These are phyloP conservation scores for Poeciliopsis retropinna DNA, from an alignment of 2,113 vertebrate species.

Conservation along the genomic window DNA sequence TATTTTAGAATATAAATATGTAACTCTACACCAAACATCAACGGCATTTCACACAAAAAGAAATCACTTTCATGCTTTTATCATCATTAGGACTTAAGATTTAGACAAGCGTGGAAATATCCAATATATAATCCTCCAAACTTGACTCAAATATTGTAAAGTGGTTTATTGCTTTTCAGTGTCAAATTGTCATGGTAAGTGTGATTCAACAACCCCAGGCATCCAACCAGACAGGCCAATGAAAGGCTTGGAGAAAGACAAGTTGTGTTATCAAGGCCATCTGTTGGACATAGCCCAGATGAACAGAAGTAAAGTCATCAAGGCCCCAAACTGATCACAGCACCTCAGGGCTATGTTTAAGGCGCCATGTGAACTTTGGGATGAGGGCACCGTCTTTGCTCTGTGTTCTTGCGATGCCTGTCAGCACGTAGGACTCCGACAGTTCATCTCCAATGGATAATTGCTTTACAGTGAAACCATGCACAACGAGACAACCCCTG, in stretches of 20 bases:
- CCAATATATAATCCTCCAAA: background rate
- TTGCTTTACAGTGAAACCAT: conserved; percentile 16
- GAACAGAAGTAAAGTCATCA: conserved; percentile 55
- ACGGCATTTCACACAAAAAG: no score
- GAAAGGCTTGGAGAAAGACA: conserved; percentile 42
- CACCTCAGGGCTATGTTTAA: conserved; percentile 46
- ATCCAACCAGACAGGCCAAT: conserved; percentile 28
- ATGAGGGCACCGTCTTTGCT: conserved; percentile 12
- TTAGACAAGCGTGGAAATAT: no score
- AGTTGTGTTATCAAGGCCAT: conserved; percentile 56
- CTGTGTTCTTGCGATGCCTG: conserved; percentile 46
- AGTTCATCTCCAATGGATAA: conserved; percentile 26
- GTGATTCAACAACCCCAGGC: conserved; percentile 35
- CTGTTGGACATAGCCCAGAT: conserved; percentile 61
- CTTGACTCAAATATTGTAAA: background rate
- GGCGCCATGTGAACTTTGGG: conserved; percentile 44
- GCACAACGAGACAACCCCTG: conserved; percentile 25
- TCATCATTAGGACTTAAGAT: no score
- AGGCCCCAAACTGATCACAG: conserved; percentile 52
- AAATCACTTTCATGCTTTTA: no score
- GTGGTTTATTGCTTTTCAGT: conserved; percentile 25
- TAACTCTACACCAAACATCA: no score
- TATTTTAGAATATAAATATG: no score
- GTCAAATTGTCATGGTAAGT: conserved; percentile 42
- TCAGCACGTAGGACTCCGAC: conserved; percentile 24